These are phyloP conservation scores for Sesamia nonagrioides DNA, from an alignment of 1,140 invertebrate species.

Conservation along the genomic window DNA sequence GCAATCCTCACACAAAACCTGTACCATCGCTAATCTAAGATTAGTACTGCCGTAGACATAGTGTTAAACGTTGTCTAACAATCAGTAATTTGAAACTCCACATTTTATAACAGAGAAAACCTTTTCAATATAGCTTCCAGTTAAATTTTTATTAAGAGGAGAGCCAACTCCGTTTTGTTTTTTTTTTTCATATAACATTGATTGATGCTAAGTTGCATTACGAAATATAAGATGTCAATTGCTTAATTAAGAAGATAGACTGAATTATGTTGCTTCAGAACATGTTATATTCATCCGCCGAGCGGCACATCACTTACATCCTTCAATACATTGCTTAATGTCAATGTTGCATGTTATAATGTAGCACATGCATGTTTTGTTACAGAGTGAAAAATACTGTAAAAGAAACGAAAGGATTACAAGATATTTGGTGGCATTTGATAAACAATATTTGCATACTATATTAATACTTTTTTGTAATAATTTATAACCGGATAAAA, in stretches of 20 bases:
- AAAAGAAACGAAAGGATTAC: no score
- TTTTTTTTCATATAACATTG: conserved; percentile 11
- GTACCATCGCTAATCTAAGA: conserved; percentile 35
- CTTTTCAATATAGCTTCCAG: conserved; percentile 17
- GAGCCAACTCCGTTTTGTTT: conserved; percentile 4
- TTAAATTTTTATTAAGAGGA: conserved; percentile 16
- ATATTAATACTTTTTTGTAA: no score
- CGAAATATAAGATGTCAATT: conserved; percentile 46
- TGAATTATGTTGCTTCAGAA: conserved; percentile 28
- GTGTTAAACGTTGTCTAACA: conserved; percentile 1
- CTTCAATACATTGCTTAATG: conserved; percentile 50
- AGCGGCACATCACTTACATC: conserved; percentile 53
- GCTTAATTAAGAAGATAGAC: conserved; percentile 50
- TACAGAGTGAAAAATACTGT: neutral
- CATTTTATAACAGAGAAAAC: conserved; percentile 16
- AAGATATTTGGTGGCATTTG: no score
- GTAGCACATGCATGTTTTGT: neutral
- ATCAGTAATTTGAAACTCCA: conserved; percentile 32
- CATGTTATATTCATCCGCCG: conserved; percentile 43
- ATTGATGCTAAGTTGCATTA: conserved; percentile 21
- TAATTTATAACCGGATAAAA: no score
- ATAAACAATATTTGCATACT: no score
- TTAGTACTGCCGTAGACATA: conserved; percentile 4
- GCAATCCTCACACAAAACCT: neutral
- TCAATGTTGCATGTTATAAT: conserved; percentile 22